Evolutionary conservation across 1,140 invertebrate genomes (phyloP), one percentile per base, ranked within the genome.

Genomic region (Gryllus bimaculatus): DNA sequence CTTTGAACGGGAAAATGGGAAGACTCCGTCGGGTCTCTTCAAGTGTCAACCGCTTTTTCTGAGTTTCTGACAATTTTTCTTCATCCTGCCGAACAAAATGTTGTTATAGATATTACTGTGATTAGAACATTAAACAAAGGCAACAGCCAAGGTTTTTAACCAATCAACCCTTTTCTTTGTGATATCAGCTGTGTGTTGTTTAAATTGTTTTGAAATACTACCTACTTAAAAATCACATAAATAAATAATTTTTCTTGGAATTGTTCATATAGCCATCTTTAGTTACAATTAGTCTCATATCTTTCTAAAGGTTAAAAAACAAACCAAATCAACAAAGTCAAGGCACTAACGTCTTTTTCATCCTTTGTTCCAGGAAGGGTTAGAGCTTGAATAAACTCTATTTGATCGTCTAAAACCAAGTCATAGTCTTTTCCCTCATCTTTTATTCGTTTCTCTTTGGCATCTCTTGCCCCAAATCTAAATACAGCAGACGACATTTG

Each of bases 331-430:
- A n/a, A n/a, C n/a, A n/a, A n/a, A 21, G 8, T 13, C 20, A 13
- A 21, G 6, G 12, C 13, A 47, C 75, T 76, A 21, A 76, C 75
- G 48, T 47, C 85, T 84, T 88, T 87, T 80, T 88, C 88, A 78
- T 91, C 84, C 82, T 90, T 87, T 49, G 90, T 91, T n/a, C 96
- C 97, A 76, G 96, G 93, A 85, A 98, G 90, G 84, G 93, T 93
- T 0, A 99, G 85, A 0, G 96, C 93, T 89, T 99, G 95, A 77
- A 99, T 94, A 88, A 99, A 99, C 83, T 99, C 96, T 83, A 99
- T 98, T 86, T 98, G 94, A 86, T 97, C 97, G 84, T 99, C 97
- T 79, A 99, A 85, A 10, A 99, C 86, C 49, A 98, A 88, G 82
- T 99, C 96, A 88, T 99, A 99, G 80, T 98, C 93, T 84, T 97